These are phyloP conservation scores for Xylota sylvarum DNA, from an alignment of 2,888 invertebrate species.

Conservation along the genomic window DNA sequence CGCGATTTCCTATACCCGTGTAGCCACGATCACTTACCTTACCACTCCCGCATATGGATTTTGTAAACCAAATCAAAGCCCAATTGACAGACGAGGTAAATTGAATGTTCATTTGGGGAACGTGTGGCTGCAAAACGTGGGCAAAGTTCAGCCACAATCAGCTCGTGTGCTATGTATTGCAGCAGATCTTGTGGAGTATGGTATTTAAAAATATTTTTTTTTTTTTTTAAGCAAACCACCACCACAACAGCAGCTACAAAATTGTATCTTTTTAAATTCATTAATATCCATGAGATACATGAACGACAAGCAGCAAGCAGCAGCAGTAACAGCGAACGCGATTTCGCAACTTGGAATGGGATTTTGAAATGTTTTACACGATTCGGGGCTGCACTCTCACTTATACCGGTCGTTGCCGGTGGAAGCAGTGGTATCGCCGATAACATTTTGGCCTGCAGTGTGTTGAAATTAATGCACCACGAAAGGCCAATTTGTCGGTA, in stretches of 20 bases:
- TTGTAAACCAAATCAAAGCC: constrained; percentile 25
- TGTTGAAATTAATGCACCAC: constrained; percentile 66
- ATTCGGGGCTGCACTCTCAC: constrained; percentile 56
- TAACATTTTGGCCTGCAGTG: constrained; percentile 63
- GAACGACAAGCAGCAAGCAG: constrained; percentile 25
- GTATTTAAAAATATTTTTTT: constrained; percentile 48
- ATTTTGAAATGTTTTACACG: constrained; percentile 70
- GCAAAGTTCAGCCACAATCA: constrained; percentile 42
- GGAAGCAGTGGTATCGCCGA: constrained; percentile 31
- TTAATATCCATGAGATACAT: constrained; percentile 57
- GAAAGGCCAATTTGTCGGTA: constrained; percentile 74
- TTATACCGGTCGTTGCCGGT: constrained; percentile 13
- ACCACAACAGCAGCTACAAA: not conserved
- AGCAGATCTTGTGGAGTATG: constrained; percentile 27
- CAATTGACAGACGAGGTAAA: constrained; percentile 11
- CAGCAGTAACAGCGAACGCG: not conserved
- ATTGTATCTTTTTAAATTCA: constrained; percentile 39
- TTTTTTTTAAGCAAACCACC: not conserved
- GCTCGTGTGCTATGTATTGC: constrained; percentile 17
- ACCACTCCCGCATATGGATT: constrained; percentile 65
- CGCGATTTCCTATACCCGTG: constrained; percentile 36
- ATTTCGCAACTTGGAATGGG: constrained; percentile 53
- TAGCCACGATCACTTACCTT: constrained; percentile 22
- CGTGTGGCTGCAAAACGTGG: constrained; percentile 7
- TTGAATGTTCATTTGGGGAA: constrained; percentile 3